These are phyloP conservation scores for Crocidura indochinensis DNA, from an alignment of 2,797 vertebrate genomes.

Conservation along the genomic window DNA sequence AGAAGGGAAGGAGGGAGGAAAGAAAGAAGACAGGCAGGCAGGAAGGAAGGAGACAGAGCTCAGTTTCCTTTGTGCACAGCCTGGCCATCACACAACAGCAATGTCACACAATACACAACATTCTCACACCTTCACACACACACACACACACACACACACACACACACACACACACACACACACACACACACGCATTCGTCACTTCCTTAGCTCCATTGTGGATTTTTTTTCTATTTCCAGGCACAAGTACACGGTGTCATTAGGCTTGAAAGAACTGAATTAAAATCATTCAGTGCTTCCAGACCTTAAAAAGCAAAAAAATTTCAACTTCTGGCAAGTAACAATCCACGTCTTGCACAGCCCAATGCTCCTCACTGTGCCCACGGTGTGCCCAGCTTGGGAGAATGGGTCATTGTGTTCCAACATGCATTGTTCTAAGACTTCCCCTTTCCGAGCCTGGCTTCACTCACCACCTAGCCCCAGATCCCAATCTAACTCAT, in stretches of 20 bases:
- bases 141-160: too few species aligned
- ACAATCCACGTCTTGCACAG: conserved; percentile 62
- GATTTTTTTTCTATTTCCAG: conserved; percentile 44
- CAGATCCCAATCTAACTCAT: conserved; percentile 78
- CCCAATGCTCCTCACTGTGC: conserved; percentile 3
- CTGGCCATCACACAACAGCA: background rate
- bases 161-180: too few species aligned
- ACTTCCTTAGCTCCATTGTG: background rate
- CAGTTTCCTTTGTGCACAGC: background rate
- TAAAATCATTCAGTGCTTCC: conserved; percentile 75
- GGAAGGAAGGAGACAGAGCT: background rate
- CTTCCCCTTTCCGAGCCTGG: conserved; percentile 1
- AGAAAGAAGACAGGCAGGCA: too few species aligned
- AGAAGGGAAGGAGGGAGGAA: too few species aligned
- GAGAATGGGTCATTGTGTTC: conserved; percentile 78
- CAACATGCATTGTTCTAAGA: conserved; percentile 68
- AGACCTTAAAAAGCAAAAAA: background rate
- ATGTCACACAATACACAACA: background rate
- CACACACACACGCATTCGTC: background rate
- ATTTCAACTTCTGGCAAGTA: conserved; percentile 71
- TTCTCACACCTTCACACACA: background rate
- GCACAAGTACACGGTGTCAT: conserved; percentile 23
- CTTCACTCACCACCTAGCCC: conserved; percentile 71
- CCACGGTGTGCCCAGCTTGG: conserved; percentile 53
- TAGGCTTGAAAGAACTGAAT: conserved; percentile 73